Evolutionary conservation across 1,140 invertebrate genomes (phyloP), one percentile per base, ranked within the genome.

Genomic region (Trichomalopsis sarcophagae): DNA sequence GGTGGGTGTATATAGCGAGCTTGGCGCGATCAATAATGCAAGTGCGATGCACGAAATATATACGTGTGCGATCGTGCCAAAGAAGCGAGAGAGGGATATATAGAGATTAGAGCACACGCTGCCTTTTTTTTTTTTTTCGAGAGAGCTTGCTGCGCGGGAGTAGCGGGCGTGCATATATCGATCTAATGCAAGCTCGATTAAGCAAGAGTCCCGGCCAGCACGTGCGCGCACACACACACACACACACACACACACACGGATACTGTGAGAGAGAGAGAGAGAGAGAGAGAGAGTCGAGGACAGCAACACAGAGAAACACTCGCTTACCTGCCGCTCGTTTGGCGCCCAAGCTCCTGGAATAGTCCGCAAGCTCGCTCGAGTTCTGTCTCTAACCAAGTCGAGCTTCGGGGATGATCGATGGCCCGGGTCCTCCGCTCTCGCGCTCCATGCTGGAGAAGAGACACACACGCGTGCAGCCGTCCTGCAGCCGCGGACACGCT

Each of bases 1-100:
- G 9, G 68, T 33, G 68, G 68, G 68, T 30, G 30, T 30, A 71
- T 3, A 71, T 13, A 71, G 30, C 11, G 66, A 14, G 40, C 68
- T 69, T 69, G 36, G 27, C 27, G 40, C 36, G 81, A 82, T 82
- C 81, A 82, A 82, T 82, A 82, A 82, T 82, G 73, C 81, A 75
- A 13, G 71, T 33, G 73, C 30, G 33, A 75, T n/a, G 73, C 73
- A 33, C 69, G 69, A 27, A 30, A 17, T 71, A 30, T 71, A 30
- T 71, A 30, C 27, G 23, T 71, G 23, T 71, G 21, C 36, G 62
- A n/a, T 81, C 17, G 33, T 6, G 36, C 33, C 23, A 17, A 71
- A 71, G 44, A 27, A 14, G 47, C 0, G 44, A 13, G n/a, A 50
- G n/a, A 77, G 75, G 27, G 44, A 50, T 23, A 50, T 23, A 50